Percentiles rank a stretch among this genome's conserved stretches.
Conservation (phyloP, 2,888 invertebrate genomes). For the Melitaea athalia region DNA sequence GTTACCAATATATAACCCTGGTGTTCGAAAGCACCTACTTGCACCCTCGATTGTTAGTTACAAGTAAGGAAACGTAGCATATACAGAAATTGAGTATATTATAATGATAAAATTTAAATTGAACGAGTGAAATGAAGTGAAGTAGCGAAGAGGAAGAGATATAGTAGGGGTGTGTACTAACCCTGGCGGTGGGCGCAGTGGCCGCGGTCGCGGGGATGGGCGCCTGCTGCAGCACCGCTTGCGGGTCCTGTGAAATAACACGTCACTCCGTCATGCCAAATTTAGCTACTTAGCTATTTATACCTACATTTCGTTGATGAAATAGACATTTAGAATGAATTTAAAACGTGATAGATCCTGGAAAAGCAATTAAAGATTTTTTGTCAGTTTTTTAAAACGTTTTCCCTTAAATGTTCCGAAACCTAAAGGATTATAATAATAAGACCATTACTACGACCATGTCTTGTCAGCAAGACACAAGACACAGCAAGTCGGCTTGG, state of each 20-base stretch:
- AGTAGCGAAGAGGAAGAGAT: not conserved
- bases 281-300: not conserved
- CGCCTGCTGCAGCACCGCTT: conserved; percentile 71
- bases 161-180: conserved; percentile 49
- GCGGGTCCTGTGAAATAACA: conserved; percentile 73
- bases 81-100: conserved; percentile 24
- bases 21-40: conserved; percentile 45
- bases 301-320: not conserved
- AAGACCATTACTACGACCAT: too few species aligned
- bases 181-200: conserved; percentile 62
- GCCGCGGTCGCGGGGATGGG: conserved; percentile 58
- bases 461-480: too few species aligned
- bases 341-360: too few species aligned
- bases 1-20: conserved; percentile 58
- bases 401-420: too few species aligned
- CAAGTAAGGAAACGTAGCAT: conserved; percentile 38
- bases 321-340: not conserved
- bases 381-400: too few species aligned
- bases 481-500: too few species aligned
- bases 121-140: conserved; percentile 7
- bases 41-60: conserved; percentile 45
- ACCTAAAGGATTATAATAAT: too few species aligned
- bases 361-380: too few species aligned
- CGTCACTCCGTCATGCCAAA: not conserved
- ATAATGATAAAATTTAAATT: not conserved